A percentile compares a stretch with the other conserved stretches of the same genome.
Conservation (phyloP, 1,140 invertebrate genomes). For the Eupeodes corollae region DNA sequence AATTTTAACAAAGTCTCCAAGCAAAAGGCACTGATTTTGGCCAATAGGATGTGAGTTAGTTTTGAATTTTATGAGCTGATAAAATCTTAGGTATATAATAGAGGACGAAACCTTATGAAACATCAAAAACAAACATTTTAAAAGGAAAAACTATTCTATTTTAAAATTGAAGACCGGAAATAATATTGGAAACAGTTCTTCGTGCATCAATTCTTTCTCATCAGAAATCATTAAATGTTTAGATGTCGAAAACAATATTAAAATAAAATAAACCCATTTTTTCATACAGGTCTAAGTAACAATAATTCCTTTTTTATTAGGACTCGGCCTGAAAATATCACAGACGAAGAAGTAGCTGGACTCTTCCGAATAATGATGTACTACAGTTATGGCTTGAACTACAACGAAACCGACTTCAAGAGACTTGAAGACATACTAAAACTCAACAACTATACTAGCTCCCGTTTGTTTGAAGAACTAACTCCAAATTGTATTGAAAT, state of each 20-base stretch:
- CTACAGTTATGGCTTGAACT: constrained; percentile 12
- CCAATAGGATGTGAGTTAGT: constrained; percentile 37
- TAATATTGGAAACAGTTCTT: background rate
- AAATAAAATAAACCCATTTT: background rate
- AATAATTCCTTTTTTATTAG: constrained; percentile 8
- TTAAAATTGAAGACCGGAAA: too few relatives aligned
- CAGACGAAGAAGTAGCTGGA: constrained; percentile 13
- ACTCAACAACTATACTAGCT: constrained; percentile 32
- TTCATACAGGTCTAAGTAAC: background rate
- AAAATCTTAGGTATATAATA: too few relatives aligned
- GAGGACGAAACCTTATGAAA: too few relatives aligned
- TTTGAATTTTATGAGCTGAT: too few relatives aligned
- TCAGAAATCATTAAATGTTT: too few relatives aligned
- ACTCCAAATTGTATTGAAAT: constrained; percentile 44
- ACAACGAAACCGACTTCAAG: constrained; percentile 13
- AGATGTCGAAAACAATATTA: too few relatives aligned
- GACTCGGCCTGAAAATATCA: constrained; percentile 17
- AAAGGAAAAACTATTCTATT: too few relatives aligned
- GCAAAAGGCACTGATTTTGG: constrained; percentile 14
- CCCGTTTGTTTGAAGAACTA: constrained; percentile 25
- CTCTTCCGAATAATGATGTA: constrained; percentile 25
- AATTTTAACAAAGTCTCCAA: constrained; percentile 46
- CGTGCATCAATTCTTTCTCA: background rate
- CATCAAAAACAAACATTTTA: background rate
- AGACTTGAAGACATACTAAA: constrained; percentile 35